These are phyloP conservation scores for Charadrius vociferus DNA, from an alignment of 2,113 vertebrate species.

Conservation along the genomic window DNA sequence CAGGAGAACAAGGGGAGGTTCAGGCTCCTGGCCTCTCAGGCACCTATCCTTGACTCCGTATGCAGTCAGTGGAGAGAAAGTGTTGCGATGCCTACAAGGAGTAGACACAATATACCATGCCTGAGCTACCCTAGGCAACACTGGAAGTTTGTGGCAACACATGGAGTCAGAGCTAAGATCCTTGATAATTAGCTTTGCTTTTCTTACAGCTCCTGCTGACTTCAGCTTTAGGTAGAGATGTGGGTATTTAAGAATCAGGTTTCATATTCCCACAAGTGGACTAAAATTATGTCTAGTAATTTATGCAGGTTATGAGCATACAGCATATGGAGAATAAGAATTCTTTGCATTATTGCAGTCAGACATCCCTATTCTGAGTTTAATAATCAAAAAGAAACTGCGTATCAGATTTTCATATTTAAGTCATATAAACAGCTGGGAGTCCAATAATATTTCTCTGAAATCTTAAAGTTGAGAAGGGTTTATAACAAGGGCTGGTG, in stretches of 20 bases:
- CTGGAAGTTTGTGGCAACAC: neutral
- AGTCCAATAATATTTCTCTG: neutral
- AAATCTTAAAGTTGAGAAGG: neutral
- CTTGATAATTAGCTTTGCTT: neutral
- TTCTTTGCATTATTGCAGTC: neutral
- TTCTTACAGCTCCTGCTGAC: neutral
- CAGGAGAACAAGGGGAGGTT: neutral
- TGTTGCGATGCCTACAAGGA: neutral
- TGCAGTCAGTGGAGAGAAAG: neutral
- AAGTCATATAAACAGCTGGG: neutral
- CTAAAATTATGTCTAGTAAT: neutral
- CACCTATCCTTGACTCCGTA: neutral
- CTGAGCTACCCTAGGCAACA: neutral
- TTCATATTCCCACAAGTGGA: neutral
- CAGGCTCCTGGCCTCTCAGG: neutral
- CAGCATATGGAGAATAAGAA: neutral
- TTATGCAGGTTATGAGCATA: neutral
- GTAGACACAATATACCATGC: neutral
- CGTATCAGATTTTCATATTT: neutral
- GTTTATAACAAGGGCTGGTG: neutral
- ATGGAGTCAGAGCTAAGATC: neutral
- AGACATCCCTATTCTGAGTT: neutral
- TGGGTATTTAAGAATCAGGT: neutral
- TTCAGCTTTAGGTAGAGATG: neutral
- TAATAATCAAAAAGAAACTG: neutral